These are phyloP conservation scores for Drosophila melanogaster DNA, from an alignment of 1,140 invertebrate genomes.

Conservation along the genomic window Release_6_plus_ISO1_MT NC_004354.4:4200501-4201000, in stretches of 20 bases:
- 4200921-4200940: slow-evolving; percentile 42
- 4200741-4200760: slow-evolving; percentile 31
- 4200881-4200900: slow-evolving; percentile 26
- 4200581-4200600: slow-evolving; percentile 7
- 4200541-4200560: slow-evolving; percentile 80
- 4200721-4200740: slow-evolving; percentile 39
- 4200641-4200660: slow-evolving; percentile 44
- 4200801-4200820: background rate
- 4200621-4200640: background rate
- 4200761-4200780: slow-evolving; percentile 3
- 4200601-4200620: background rate
- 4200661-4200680: slow-evolving; percentile 53
- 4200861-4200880: slow-evolving; percentile 12
- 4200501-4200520: slow-evolving; percentile 61
- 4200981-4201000: slow-evolving; percentile 17
- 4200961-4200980: slow-evolving; percentile 21
- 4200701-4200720: slow-evolving; percentile 54
- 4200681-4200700: slow-evolving; percentile 32
- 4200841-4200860: background rate
- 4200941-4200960: slow-evolving; percentile 16
- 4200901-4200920: slow-evolving; percentile 37
- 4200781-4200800: background rate
- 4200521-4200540: slow-evolving; percentile 78
- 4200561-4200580: slow-evolving; percentile 78
- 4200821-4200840: too few relatives aligned